These are phyloP conservation scores for Callinectes sapidus DNA, from an alignment of 2,888 invertebrate genomes.

Conservation along the genomic window DNA sequence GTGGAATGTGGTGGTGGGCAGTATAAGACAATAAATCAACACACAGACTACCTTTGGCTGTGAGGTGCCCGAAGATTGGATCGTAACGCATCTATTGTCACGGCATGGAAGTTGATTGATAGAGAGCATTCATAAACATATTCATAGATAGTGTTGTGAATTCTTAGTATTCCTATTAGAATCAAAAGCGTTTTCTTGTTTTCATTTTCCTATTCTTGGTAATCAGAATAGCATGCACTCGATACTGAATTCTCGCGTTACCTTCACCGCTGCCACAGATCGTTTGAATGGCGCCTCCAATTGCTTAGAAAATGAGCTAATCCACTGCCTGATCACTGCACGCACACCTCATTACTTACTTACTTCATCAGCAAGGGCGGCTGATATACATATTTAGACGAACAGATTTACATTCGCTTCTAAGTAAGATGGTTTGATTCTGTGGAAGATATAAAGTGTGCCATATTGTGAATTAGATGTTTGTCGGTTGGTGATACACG, in stretches of 20 bases:
- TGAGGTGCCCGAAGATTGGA: neutral
- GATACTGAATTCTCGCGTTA: neutral
- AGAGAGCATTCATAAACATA: neutral
- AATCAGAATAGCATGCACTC: neutral
- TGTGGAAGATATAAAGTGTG: no score
- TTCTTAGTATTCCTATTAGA: neutral
- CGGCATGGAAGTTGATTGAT: neutral
- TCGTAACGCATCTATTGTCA: neutral
- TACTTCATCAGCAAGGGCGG: neutral
- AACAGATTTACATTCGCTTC: no score
- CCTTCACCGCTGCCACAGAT: neutral
- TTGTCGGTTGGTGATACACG: no score
- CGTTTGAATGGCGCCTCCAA: neutral
- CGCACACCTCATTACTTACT: neutral
- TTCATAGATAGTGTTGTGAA: neutral
- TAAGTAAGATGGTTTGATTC: no score
- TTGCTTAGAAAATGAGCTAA: neutral
- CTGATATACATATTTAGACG: neutral
- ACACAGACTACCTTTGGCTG: neutral
- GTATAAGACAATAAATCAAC: neutral
- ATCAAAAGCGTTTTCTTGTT: neutral
- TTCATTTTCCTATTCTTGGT: neutral
- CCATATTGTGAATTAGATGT: no score
- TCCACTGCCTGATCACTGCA: neutral
- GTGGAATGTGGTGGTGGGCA: neutral